A percentile compares a stretch with the other conserved stretches of the same genome.
Conservation (phyloP, 2,797 vertebrate genomes). For the Clamator glandarius region DNA sequence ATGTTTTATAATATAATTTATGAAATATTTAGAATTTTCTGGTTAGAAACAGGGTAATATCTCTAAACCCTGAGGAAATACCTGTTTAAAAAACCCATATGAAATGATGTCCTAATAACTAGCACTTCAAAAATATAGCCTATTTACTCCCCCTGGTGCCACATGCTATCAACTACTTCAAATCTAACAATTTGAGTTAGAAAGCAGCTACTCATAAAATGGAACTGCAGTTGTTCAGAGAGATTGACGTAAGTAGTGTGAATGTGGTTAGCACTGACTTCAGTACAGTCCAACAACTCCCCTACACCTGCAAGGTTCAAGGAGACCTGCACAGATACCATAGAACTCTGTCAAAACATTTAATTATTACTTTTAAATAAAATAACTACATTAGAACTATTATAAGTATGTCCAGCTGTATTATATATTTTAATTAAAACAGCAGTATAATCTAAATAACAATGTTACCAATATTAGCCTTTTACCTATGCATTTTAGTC, state of each 20-base stretch:
- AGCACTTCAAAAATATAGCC: background rate
- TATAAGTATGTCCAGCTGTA: background rate
- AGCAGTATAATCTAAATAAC: background rate
- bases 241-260: background rate
- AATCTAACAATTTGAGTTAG: background rate
- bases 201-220: background rate
- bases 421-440: background rate
- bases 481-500: background rate
- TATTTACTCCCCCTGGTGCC: constrained; percentile 60
- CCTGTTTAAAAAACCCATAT: background rate
- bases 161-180: background rate
- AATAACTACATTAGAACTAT: background rate
- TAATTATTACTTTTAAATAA: background rate
- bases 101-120: background rate
- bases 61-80: background rate
- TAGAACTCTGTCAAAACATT: background rate
- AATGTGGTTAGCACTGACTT: background rate
- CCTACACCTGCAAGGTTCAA: background rate
- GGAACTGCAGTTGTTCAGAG: background rate
- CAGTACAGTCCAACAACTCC: background rate
- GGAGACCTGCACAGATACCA: background rate
- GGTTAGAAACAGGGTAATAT: background rate
- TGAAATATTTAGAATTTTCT: background rate
- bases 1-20: background rate
- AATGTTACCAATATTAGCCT: background rate